Percentiles rank a stretch among this genome's conserved stretches.
Conservation (phyloP, 2,888 invertebrate genomes). For the Corbicula japonica region DNA sequence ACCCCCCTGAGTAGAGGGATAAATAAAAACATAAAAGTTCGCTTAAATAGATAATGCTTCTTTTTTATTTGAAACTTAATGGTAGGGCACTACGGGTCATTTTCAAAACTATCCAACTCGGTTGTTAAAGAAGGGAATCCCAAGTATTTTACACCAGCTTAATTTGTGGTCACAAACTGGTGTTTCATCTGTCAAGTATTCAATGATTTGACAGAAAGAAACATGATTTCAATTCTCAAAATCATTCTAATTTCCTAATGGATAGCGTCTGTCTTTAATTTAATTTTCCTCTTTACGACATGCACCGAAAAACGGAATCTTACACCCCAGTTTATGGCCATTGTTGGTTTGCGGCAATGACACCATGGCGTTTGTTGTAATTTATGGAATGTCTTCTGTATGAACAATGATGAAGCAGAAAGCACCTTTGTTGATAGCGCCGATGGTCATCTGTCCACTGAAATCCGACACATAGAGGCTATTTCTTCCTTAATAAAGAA, state of each 20-base stretch:
- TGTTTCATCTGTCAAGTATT: conserved; percentile 13
- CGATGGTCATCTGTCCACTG: too few species aligned
- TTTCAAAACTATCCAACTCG: conserved; percentile 17
- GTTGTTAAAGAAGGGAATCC: conserved; percentile 2
- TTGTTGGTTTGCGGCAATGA: conserved; percentile 10
- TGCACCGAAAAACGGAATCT: conserved; percentile 4
- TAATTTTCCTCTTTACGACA: conserved; percentile 29
- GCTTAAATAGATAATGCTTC: conserved; percentile 39
- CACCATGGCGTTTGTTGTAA: too few species aligned
- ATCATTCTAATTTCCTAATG: conserved; percentile 36
- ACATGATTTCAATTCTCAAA: conserved; percentile 10
- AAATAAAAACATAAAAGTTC: conserved; percentile 35
- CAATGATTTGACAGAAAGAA: conserved; percentile 25
- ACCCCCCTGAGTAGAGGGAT: conserved; percentile 14
- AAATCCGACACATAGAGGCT: too few species aligned
- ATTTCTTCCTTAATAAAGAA: too few species aligned
- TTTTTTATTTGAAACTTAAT: conserved; percentile 11
- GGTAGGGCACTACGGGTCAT: conserved; percentile 6
- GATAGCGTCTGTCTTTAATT: conserved; percentile 33
- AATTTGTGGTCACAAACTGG: conserved; percentile 30
- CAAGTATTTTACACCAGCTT: conserved; percentile 13
- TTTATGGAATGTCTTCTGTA: too few species aligned
- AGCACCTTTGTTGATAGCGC: too few species aligned
- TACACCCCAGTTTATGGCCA: background rate
- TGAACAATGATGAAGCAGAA: too few species aligned